Conservation (phyloP, 1,140 invertebrate species). For the Acromyrmex heyeri region DNA sequence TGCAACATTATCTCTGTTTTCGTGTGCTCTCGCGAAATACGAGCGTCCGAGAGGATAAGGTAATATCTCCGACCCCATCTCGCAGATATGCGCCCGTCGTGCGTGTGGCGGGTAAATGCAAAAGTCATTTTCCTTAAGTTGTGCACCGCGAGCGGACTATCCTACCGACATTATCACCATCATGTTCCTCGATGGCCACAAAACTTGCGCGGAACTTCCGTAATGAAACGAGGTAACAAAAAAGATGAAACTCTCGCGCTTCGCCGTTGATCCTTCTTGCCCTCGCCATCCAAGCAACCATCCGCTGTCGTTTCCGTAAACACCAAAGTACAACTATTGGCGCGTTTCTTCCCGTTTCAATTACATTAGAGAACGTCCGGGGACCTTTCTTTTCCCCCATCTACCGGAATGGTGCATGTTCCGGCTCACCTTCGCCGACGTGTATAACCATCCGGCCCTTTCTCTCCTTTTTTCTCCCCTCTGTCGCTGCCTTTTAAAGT, state of each 20-base stretch:
- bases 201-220: conserved; percentile 40
- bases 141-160: background rate
- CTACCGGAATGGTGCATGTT: conserved; percentile 9
- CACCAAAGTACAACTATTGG: background rate
- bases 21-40: background rate
- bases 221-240: conserved; percentile 57
- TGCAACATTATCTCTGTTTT: background rate
- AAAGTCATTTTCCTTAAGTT: conserved; percentile 29
- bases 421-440: conserved; percentile 14
- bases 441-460: background rate
- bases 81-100: background rate
- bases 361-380: conserved; percentile 68
- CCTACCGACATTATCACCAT: background rate
- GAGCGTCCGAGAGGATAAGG: background rate
- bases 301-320: conserved; percentile 29
- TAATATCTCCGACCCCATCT: background rate
- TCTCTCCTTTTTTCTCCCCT: background rate
- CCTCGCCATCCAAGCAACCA: background rate
- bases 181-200: background rate
- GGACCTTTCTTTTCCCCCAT: conserved; percentile 32
- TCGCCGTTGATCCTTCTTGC: conserved; percentile 42
- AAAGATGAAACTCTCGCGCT: conserved; percentile 49
- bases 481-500: conserved; percentile 33
- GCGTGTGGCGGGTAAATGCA: conserved; percentile 38
- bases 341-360: conserved; percentile 61